Evolutionary conservation across 2,113 vertebrate species (phyloP), one percentile per base, ranked within the genome.

Genomic region (Cromileptes altivelis): DNA sequence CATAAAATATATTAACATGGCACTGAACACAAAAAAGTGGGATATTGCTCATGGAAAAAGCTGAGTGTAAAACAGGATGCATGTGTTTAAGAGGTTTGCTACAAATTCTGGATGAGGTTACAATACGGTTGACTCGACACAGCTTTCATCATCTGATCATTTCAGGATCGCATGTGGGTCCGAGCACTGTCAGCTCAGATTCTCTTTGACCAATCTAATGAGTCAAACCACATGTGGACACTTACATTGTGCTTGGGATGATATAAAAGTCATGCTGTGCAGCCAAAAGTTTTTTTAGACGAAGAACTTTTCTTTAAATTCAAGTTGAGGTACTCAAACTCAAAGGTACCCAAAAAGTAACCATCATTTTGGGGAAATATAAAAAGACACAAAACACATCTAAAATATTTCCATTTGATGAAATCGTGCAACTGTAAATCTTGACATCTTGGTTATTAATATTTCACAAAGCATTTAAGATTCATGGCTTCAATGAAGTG

Each of bases 111-210:
- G 2, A 52, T 25, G 30, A 55, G 21, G 78, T 53, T 27, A 81
- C 19, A 33, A 14, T 53, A 40, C 1, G 4, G 62, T 45, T 81
- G 70, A 74, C 75, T 56, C 0, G 0, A 69, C 53, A 18, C 55
- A 72, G 58, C 57, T 71, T 82, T 69, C 55, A 64, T 83, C 56
- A 19, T 85, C 78, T 52, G 50, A 85, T 90, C 56, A 58, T 69
- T 85, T 89, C 71, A 85, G 78, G 87, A 81, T 92, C 75, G 84
- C 68, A 62, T 64, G 52, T 62, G 57, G 90, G 76, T 78, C 69
- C 56, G 57, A 69, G 15, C 33, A 2, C 80, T 84, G 85, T 89
- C 82, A 80, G 23, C 14, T 86, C 58, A 33, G 11, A 84, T 88
- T 76, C 23, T 77, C 37, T 75, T 53, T 58, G 58, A 37, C 13